phyloP scores from a whole-genome alignment of 2,888 invertebrate genomes.

The Saturnia pavonia region DNA sequence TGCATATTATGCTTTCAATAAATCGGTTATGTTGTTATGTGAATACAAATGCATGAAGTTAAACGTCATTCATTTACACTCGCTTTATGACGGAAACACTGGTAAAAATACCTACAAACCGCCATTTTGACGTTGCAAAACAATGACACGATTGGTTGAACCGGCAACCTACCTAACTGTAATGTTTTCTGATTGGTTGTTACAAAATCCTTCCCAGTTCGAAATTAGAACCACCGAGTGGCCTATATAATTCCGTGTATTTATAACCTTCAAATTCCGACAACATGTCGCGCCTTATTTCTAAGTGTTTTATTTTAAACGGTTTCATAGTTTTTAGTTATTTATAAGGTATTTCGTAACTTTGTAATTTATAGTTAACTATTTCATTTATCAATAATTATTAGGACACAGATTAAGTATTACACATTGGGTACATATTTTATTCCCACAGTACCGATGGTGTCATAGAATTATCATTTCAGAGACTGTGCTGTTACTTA shows the following conservation, averaged over 20 bases:
- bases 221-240: slow-evolving; percentile 61
- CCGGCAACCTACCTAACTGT: slow-evolving; percentile 41
- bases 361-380: not conserved
- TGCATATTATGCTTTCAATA: not conserved
- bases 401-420: not conserved
- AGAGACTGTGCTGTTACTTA: too few relatives aligned
- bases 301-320: not conserved
- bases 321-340: not conserved
- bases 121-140: slow-evolving; percentile 55
- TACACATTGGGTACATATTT: too few relatives aligned
- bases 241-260: slow-evolving; percentile 24
- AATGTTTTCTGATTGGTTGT: slow-evolving; percentile 53
- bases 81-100: not conserved
- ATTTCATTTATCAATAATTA: not conserved
- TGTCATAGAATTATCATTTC: too few relatives aligned
- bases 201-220: slow-evolving; percentile 43
- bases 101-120: slow-evolving; percentile 22
- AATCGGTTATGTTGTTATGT: not conserved
- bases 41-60: not conserved
- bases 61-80: not conserved
- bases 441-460: too few relatives aligned
- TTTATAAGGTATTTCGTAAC: not conserved
- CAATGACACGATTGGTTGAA: slow-evolving; percentile 53
- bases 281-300: not conserved
- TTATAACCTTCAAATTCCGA: not conserved